Base-by-base conservation (phyloP, 2,888 invertebrate species). In the Holacanthella duospinosa region DNA sequence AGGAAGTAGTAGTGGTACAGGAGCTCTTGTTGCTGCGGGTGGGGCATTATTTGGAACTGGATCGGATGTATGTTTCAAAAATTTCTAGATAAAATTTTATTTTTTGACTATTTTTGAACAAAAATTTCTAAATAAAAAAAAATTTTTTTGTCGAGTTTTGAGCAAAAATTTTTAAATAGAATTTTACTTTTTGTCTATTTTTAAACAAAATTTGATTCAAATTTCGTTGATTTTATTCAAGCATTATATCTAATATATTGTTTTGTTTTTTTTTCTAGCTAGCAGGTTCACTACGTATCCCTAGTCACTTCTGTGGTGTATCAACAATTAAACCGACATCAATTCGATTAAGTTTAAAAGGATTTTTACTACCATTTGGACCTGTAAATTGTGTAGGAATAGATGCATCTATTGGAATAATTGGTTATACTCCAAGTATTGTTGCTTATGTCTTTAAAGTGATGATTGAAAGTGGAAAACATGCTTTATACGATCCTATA, bases 221-320 rank as follows among this genome's bases (percentile, higher is more conserved):
- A 36, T 6, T 36, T 36, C 36, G 36, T 12, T 36, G 36, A 36
- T 36, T 36, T 16, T 25, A 4, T 1, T n/a, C n/a, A n/a, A n/a
- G n/a, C n/a, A n/a, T n/a, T n/a, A n/a, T n/a, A n/a, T n/a, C n/a
- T n/a, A n/a, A n/a, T n/a, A n/a, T 65, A 66, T 66, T 48, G 16
- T 36, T 36, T 36, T 9, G 16, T 6, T 36, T 36, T 36, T 48
- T 21, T 29, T 57, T 36, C 4, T 21, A 48, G 48, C 63, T 67
- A 25, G 70, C 66, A 6, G 70, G 70, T 1, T 64, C 64, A 28
- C 57, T 69, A 3, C 27, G 72, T 55, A 66, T 70, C 29, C 70
- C 70, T 43, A 68, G 69, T 12, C 70, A 71, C 65, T 72, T 68
- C 55, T 66, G 67, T 62, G 72, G 72, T 1, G 64, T 68, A 9